These are phyloP conservation scores for Pelecanus crispus DNA, from an alignment of 2,113 vertebrate genomes.

Conservation along the genomic window DNA sequence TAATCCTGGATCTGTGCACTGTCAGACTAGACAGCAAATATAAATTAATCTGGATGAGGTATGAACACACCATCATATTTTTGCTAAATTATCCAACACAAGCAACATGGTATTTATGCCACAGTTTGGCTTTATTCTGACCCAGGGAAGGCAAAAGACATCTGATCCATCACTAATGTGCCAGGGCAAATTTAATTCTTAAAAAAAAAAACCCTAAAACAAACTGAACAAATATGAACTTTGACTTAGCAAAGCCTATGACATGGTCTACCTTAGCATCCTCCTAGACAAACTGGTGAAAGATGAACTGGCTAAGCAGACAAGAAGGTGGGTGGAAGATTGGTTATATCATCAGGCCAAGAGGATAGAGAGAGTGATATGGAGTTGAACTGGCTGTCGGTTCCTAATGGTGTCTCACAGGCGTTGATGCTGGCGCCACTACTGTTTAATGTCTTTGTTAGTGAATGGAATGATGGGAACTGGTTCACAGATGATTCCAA, in stretches of 20 bases:
- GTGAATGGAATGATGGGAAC: neutral
- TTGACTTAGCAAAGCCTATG: neutral
- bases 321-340: neutral
- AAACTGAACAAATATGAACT: neutral
- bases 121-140: neutral
- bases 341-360: neutral
- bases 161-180: neutral
- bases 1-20: neutral
- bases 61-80: neutral
- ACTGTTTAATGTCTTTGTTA: neutral
- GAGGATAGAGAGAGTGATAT: neutral
- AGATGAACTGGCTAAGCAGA: neutral
- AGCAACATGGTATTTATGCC: neutral
- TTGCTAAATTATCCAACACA: neutral
- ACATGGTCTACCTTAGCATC: neutral
- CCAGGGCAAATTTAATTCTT: neutral
- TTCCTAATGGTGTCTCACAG: neutral
- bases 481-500: neutral
- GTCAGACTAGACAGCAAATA: neutral
- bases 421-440: accelerated
- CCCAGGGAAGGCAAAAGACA: neutral
- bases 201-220: neutral
- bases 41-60: constrained; percentile 5
- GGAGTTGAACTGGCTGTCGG: neutral
- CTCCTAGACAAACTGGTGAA: neutral